phyloP scores from a whole-genome alignment of 1,140 invertebrate species.

The Asobara japonica region DNA sequence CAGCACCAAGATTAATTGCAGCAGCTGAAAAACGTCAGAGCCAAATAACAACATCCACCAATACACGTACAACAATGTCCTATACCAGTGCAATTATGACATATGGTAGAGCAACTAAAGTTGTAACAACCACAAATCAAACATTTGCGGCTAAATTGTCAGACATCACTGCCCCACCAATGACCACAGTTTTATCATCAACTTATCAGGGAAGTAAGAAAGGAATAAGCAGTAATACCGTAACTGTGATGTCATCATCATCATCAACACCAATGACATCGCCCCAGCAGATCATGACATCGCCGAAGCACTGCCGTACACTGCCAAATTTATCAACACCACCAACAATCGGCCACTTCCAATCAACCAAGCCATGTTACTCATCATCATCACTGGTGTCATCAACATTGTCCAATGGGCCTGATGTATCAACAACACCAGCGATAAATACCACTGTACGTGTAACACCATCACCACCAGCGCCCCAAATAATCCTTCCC shows the following conservation, averaged over 20 bases:
- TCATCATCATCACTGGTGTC: constrained; percentile 42
- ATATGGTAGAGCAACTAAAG: constrained; percentile 63
- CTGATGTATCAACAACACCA: constrained; percentile 41
- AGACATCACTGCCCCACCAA: constrained; percentile 62
- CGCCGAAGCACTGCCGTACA: constrained; percentile 68
- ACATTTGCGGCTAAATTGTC: constrained; percentile 74
- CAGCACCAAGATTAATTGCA: constrained; percentile 67
- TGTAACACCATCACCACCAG: constrained; percentile 52
- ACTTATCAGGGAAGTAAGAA: constrained; percentile 46
- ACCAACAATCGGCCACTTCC: constrained; percentile 59
- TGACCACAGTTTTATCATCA: constrained; percentile 49
- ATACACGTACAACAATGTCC: constrained; percentile 72
- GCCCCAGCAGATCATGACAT: constrained; percentile 46
- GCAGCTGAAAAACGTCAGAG: constrained; percentile 63
- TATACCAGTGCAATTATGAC: constrained; percentile 73
- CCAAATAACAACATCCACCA: constrained; percentile 62
- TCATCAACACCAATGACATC: constrained; percentile 28
- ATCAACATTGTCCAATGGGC: constrained; percentile 39
- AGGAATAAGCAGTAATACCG: constrained; percentile 32
- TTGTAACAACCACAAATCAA: constrained; percentile 66
- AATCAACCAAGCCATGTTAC: constrained; percentile 56
- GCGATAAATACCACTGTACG: constrained; percentile 43
- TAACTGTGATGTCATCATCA: constrained; percentile 50
- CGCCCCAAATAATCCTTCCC: constrained; percentile 26
- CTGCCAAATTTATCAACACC: constrained; percentile 66